phyloP scores from a whole-genome alignment of 2,888 invertebrate genomes.

The Drosophila putrida region DNA sequence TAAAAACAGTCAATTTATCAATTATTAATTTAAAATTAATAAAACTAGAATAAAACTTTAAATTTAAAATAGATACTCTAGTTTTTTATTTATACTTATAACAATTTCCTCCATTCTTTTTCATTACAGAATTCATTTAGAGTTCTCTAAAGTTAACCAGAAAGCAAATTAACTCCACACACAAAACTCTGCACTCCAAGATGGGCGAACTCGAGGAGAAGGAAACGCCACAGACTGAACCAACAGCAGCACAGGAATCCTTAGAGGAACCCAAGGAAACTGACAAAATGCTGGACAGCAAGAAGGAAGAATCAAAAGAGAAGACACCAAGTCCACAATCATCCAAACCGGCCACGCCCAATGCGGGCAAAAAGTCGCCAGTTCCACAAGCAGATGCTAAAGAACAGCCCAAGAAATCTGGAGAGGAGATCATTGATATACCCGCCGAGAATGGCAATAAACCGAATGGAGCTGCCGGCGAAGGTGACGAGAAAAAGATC shows the following conservation, averaged over 20 bases:
- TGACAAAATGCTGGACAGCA: conserved; percentile 85
- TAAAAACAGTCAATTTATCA: too few species aligned
- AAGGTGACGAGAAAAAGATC: conserved; percentile 79
- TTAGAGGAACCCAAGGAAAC: conserved; percentile 85
- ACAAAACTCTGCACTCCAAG: conserved; percentile 13
- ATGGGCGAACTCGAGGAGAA: conserved; percentile 86
- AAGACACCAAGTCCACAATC: conserved; percentile 70
- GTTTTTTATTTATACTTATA: neutral
- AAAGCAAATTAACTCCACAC: conserved; percentile 5
- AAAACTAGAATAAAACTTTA: too few species aligned
- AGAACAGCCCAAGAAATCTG: conserved; percentile 52
- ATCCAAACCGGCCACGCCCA: conserved; percentile 76
- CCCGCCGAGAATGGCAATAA: conserved; percentile 74
- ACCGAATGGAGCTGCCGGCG: conserved; percentile 42
- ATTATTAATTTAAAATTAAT: too few species aligned
- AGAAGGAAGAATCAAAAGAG: conserved; percentile 69
- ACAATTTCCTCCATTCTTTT: neutral
- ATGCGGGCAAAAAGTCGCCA: conserved; percentile 67
- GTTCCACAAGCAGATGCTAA: conserved; percentile 29
- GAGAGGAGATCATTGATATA: conserved; percentile 84
- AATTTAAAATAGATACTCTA: too few species aligned
- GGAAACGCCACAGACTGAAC: conserved; percentile 83
- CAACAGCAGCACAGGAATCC: conserved; percentile 75
- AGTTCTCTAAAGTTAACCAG: conserved; percentile 57
- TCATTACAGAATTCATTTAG: conserved; percentile 55